Evolutionary conservation across 2,113 vertebrate species (phyloP).

Genomic region (Anthoscopus minutus): DNA sequence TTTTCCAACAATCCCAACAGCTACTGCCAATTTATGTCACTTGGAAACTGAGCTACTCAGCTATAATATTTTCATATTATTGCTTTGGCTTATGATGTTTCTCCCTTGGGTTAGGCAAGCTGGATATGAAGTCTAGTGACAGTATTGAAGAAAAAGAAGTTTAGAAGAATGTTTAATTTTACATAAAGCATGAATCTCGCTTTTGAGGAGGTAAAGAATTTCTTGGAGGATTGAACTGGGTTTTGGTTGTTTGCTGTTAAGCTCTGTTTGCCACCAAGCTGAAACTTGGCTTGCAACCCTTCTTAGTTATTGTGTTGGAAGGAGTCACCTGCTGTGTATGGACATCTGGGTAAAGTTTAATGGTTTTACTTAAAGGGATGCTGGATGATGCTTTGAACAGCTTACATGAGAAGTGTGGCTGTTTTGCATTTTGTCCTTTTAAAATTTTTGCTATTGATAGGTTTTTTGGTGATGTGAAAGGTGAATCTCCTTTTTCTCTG

Average conservation of each 20-base stretch:
- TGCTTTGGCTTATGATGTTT: neutral
- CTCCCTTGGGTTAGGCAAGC: neutral
- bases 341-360: neutral
- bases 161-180: neutral
- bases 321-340: neutral
- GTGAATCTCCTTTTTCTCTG: neutral
- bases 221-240: neutral
- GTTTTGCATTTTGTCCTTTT: neutral
- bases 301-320: neutral
- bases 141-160: neutral
- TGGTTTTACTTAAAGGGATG: neutral
- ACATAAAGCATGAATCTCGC: neutral
- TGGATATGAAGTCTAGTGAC: neutral
- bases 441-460: neutral
- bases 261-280: neutral
- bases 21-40: constrained; percentile 8
- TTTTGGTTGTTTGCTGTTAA: neutral
- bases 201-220: neutral
- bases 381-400: neutral
- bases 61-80: constrained; percentile 17
- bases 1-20: neutral
- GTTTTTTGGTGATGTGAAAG: neutral
- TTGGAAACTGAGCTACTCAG: neutral
- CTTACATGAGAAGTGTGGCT: neutral
- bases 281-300: neutral